Evolutionary conservation across 2,888 invertebrate genomes (phyloP), one percentile per base, ranked within the genome.

Genomic region (Volucella zonaria): DNA sequence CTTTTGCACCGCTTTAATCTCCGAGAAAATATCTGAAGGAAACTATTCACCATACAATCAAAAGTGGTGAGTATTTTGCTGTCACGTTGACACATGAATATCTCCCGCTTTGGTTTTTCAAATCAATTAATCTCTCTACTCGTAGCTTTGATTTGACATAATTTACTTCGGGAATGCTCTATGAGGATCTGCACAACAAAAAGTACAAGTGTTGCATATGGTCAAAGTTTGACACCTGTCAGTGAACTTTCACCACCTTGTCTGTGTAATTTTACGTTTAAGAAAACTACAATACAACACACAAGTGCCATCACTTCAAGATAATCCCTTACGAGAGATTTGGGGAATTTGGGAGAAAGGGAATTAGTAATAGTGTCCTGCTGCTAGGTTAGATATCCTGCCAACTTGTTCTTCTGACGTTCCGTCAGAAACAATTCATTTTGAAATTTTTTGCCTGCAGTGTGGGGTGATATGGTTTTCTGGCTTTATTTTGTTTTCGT

Each of bases 191-290:
- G 42, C n/a, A 18, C 54, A 73, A 54, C 45, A 18, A 54, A 45
- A 31, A 75, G 15, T 31, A 6, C 1, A 31, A 31, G 31, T 31
- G 31, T 68, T 66, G 56, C 45, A 52, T 42, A 31, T 45, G 67
- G 61, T 68, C 54, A 67, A 52, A 76, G 23, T 61, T 68, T 61
- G 68, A 68, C 76, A 76, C 67, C 68, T 68, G 76, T 54, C 76
- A 68, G 38, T 61, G 14, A 54, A 54, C 43, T 68, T 61, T 61
- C 68, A 52, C 51, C 51, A 66, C 45, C 8, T 15, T 11, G 14
- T 14, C 31, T 31, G 6, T 31, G 31, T 31, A 31, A 6, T 6
- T 4, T 6, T 31, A 31, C 31, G 6, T 31, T 6, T 31, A 31
- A 31, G 31, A 31, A 31, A 31, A 31, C 31, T 1, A 31, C 31